Conservation (phyloP, 2,113 vertebrate species). For the Noturus placidus region DNA sequence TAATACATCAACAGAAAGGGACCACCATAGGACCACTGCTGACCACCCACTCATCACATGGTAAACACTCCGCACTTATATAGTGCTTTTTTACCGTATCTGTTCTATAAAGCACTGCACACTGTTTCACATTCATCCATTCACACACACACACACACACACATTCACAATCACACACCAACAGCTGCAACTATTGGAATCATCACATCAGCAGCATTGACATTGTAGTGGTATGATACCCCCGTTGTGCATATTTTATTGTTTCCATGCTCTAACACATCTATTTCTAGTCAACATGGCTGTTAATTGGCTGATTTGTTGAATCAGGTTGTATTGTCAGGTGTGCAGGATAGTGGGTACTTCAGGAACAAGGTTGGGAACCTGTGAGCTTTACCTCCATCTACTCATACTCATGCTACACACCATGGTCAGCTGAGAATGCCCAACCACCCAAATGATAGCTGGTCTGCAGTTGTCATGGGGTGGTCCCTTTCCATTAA, state of each 20-base stretch:
- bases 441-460: not conserved
- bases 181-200: too few species aligned
- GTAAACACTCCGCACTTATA: too few species aligned
- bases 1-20: not conserved
- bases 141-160: too few species aligned
- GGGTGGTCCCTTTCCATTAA: not conserved
- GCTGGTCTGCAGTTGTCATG: not conserved
- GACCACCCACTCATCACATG: not conserved
- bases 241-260: not conserved
- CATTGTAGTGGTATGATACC: not conserved
- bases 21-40: not conserved
- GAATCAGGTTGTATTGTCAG: not conserved
- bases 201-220: not conserved
- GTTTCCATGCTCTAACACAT: not conserved
- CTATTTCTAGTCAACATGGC: not conserved
- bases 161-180: too few species aligned
- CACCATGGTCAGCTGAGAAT: constrained; percentile 4
- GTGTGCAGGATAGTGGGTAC: not conserved
- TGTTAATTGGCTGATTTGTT: not conserved
- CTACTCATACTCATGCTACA: not conserved
- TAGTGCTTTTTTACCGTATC: too few species aligned
- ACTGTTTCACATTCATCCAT: too few species aligned
- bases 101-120: too few species aligned
- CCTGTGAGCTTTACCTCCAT: not conserved
- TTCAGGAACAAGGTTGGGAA: not conserved